Conservation (phyloP, 2,113 vertebrate species). For the Glaucidium brasilianum region DNA sequence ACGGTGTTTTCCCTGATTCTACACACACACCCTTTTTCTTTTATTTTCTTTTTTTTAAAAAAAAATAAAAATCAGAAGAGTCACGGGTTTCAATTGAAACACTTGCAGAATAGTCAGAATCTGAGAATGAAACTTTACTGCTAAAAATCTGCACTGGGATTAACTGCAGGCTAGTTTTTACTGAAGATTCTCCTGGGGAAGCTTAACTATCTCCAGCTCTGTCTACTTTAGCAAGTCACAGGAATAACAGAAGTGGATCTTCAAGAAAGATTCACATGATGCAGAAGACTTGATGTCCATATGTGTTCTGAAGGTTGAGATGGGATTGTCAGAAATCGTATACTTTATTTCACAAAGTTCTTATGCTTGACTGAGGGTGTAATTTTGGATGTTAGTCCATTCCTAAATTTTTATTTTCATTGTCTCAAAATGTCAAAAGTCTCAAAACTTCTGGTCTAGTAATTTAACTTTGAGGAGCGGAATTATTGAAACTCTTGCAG, state of each 20-base stretch:
- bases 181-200: background rate
- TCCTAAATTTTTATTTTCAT: background rate
- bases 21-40: too few species aligned
- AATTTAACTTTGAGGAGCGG: background rate
- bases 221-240: background rate
- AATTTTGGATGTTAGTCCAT: background rate
- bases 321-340: background rate
- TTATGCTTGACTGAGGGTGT: background rate
- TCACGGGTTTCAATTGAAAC: background rate
- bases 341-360: background rate
- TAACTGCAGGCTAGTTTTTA: background rate
- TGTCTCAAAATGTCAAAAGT: background rate
- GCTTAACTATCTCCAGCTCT: background rate
- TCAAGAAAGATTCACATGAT: background rate
- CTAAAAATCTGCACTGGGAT: background rate
- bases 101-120: background rate
- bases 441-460: background rate
- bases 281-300: background rate
- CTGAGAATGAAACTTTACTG: background rate
- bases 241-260: background rate
- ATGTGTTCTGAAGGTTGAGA: background rate
- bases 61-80: background rate
- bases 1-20: background rate
- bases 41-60: background rate
- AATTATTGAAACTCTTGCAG: background rate